A percentile compares a stretch with the other conserved stretches of the same genome.
These are phyloP conservation scores for Sphenodon punctatus DNA, from an alignment of 2,797 vertebrate genomes.

Conservation along the genomic window DNA sequence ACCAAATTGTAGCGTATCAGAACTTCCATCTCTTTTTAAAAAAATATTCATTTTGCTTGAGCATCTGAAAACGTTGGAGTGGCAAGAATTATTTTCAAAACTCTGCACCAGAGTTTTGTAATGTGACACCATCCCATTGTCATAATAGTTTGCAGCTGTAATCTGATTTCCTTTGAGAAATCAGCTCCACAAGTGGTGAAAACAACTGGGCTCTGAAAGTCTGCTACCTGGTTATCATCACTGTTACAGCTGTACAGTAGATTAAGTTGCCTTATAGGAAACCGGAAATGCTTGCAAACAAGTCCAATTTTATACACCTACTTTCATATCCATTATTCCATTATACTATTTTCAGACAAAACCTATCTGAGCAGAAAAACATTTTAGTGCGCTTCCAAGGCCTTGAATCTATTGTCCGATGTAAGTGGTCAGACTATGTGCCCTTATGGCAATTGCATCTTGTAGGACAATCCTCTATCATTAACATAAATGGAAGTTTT, in stretches of 20 bases:
- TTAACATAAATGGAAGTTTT: no score
- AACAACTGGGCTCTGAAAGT: neutral
- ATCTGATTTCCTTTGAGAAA: neutral
- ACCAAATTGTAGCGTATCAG: no score
- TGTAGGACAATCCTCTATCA: no score
- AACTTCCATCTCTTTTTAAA: neutral
- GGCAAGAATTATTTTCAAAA: neutral
- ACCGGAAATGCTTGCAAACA: neutral
- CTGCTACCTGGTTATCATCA: neutral
- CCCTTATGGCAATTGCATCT: no score
- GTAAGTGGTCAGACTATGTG: neutral
- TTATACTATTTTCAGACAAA: neutral
- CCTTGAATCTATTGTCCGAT: neutral
- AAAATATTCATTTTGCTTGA: neutral
- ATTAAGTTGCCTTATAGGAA: neutral
- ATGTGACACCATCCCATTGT: neutral
- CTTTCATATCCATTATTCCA: neutral
- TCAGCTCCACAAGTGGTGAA: neutral
- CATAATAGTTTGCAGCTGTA: neutral
- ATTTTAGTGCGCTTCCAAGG: neutral
- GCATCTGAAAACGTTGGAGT: neutral
- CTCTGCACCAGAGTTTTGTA: rapidly evolving
- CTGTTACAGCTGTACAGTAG: neutral
- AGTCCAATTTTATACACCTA: neutral
- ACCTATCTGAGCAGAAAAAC: neutral